phyloP scores from a whole-genome alignment of 2,888 invertebrate species.

The Sialis fuliginosa region DNA sequence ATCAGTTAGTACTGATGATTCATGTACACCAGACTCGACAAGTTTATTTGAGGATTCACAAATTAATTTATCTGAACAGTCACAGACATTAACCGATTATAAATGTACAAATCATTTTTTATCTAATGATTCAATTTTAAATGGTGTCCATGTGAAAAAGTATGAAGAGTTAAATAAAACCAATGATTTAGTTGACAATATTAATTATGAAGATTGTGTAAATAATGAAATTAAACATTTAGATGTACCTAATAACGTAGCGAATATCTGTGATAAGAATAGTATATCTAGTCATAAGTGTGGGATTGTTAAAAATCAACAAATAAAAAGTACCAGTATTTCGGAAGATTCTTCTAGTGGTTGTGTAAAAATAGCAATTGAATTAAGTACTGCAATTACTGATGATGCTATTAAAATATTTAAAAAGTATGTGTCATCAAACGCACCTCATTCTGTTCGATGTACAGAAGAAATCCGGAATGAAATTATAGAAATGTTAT shows the following conservation, averaged over 20 bases:
- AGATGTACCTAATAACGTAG: slow-evolving; percentile 1
- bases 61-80: too few species aligned
- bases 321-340: slow-evolving; percentile 1
- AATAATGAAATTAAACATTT: neutral
- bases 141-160: too few species aligned
- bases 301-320: neutral
- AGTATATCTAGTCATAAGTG: neutral
- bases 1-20: slow-evolving; percentile 27
- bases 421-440: slow-evolving; percentile 57
- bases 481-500: slow-evolving; percentile 45
- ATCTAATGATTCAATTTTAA: too few species aligned
- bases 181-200: too few species aligned
- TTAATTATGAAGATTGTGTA: neutral
- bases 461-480: slow-evolving; percentile 38
- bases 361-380: slow-evolving; percentile 9
- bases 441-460: slow-evolving; percentile 39
- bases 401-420: slow-evolving; percentile 55
- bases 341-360: slow-evolving; percentile 1
- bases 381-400: slow-evolving; percentile 17
- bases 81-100: too few species aligned
- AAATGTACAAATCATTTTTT: too few species aligned
- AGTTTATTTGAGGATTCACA: slow-evolving; percentile 20
- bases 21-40: slow-evolving; percentile 21
- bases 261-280: neutral
- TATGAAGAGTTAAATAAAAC: too few species aligned